Evolutionary conservation across 2,888 invertebrate species (phyloP).

Genomic region (Brenthis daphne): DNA sequence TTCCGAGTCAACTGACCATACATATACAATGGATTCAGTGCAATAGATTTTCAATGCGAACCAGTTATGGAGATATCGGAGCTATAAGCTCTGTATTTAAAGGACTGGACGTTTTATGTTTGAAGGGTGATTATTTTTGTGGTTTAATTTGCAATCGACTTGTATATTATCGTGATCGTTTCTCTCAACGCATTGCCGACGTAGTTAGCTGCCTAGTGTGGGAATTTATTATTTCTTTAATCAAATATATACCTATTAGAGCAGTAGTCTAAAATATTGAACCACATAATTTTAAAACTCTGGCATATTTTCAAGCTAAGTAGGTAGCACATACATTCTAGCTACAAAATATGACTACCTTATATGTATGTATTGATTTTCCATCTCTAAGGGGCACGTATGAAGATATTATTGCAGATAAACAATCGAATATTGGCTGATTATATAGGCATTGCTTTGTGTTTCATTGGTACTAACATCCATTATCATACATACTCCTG

Average conservation of each 20-base stretch:
- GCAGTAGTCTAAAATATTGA: too few species aligned
- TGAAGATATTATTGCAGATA: slow-evolving; percentile 19
- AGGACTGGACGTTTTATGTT: slow-evolving; percentile 55
- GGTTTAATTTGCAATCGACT: slow-evolving; percentile 67
- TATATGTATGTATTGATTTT: slow-evolving; percentile 14
- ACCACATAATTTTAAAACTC: too few species aligned
- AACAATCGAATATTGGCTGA: slow-evolving; percentile 28
- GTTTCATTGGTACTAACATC: slow-evolving; percentile 42
- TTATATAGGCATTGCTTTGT: slow-evolving; percentile 41
- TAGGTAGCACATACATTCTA: background rate
- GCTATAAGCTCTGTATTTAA: slow-evolving; percentile 55
- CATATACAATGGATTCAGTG: slow-evolving; percentile 45
- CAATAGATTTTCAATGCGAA: slow-evolving; percentile 51
- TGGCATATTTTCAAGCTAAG: background rate
- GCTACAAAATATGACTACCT: background rate
- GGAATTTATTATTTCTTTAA: slow-evolving; percentile 29
- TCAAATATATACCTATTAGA: background rate
- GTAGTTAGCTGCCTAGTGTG: slow-evolving; percentile 28
- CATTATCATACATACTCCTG: slow-evolving; percentile 20
- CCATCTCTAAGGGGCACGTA: slow-evolving; percentile 8
- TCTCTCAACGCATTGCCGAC: slow-evolving; percentile 44
- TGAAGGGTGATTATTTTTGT: slow-evolving; percentile 70
- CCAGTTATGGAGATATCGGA: slow-evolving; percentile 60
- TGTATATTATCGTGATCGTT: slow-evolving; percentile 59
- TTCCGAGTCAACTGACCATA: slow-evolving; percentile 41